phyloP scores from a whole-genome alignment of 2,888 invertebrate species.

The Drosophila melanocephala region DNA sequence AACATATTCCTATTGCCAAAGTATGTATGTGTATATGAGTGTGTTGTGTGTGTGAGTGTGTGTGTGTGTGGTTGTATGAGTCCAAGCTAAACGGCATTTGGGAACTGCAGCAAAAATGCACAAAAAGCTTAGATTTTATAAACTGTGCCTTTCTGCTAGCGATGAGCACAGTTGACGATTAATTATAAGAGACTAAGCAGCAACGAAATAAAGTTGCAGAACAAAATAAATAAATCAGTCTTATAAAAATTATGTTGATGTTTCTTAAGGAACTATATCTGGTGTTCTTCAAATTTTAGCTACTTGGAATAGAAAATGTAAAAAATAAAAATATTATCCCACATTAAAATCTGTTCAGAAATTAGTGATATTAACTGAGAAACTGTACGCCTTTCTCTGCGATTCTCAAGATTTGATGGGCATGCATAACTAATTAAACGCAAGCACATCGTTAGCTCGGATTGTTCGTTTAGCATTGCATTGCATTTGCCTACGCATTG shows the following conservation, averaged over 20 bases:
- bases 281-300: not conserved
- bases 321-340: not conserved
- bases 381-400: not conserved
- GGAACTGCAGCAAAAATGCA: slow-evolving; percentile 65
- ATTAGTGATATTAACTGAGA: not conserved
- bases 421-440: not conserved
- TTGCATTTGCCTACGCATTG: slow-evolving; percentile 23
- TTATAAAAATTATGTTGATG: not conserved
- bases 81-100: slow-evolving; percentile 70
- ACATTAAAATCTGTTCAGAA: not conserved
- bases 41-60: slow-evolving; percentile 14
- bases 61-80: slow-evolving; percentile 41
- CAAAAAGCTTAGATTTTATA: slow-evolving; percentile 68
- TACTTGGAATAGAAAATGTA: not conserved
- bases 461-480: not conserved
- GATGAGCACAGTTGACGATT: slow-evolving; percentile 42
- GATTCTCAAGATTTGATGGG: not conserved
- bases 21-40: not conserved
- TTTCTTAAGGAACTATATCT: not conserved
- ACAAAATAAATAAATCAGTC: not conserved
- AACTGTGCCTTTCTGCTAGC: slow-evolving; percentile 42
- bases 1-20: slow-evolving; percentile 55
- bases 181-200: not conserved
- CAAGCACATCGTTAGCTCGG: not conserved
- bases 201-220: not conserved